These are phyloP conservation scores for Hippolais icterina DNA, from an alignment of 2,113 vertebrate genomes.

Conservation along the genomic window DNA sequence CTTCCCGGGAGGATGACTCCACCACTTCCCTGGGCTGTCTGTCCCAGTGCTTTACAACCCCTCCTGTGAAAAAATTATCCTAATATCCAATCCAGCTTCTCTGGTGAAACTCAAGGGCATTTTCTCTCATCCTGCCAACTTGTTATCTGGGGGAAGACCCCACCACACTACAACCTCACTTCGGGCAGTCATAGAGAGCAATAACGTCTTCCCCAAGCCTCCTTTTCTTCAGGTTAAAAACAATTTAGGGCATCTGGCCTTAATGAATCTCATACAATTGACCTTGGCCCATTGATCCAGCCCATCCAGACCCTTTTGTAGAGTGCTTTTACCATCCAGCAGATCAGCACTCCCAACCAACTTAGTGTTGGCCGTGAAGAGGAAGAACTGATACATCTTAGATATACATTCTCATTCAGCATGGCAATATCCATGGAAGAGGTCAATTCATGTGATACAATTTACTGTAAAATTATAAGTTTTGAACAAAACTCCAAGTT, in stretches of 20 bases:
- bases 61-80: neutral
- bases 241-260: neutral
- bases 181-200: rapidly evolving
- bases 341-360: neutral
- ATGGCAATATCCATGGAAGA: neutral
- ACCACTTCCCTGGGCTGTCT: neutral
- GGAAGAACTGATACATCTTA: neutral
- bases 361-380: rapidly evolving
- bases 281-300: neutral
- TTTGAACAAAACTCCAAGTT: neutral
- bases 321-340: rapidly evolving
- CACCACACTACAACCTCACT: too few relatives aligned
- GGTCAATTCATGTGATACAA: neutral
- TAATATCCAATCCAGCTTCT: neutral
- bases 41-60: neutral
- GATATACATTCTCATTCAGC: neutral
- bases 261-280: neutral
- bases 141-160: too few relatives aligned
- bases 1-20: neutral
- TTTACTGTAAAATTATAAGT: neutral
- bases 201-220: neutral
- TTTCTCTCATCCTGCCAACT: neutral
- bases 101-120: neutral
- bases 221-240: neutral
- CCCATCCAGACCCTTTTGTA: neutral